Base-by-base conservation (phyloP, 2,797 vertebrate genomes). In the Gadopsis marmoratus region DNA sequence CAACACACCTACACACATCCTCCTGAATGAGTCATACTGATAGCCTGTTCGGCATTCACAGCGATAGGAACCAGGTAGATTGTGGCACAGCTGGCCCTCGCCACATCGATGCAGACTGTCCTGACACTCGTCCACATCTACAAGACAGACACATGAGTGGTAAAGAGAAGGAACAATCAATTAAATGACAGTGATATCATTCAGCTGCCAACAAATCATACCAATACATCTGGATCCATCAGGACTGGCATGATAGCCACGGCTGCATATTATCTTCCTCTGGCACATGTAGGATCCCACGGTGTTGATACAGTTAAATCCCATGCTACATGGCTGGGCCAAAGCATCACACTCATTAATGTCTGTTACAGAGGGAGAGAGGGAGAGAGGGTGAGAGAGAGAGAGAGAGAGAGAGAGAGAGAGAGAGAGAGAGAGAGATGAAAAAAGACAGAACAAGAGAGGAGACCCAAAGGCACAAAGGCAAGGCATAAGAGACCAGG, bases 91-190 rank as follows among this genome's bases (percentile, higher is more conserved):
- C 89, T 99, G 97, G 63, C 94, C 95, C 16, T 96, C 96, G 0
- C 95, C 95, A 11, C 98, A 99, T 2, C 83, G 95, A 81, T 97
- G 96, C 43, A 95, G 83, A 0, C 94, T 91, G 0, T 87, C 90
- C 82, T 96, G 94, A 86, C 98, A 99, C 92, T 99, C 98, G 0
- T 99, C 96, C 91, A 97, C 95, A 47, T 99, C 98, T 99, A 90
- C 13, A 33, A 59, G 50, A 86, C 55, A 77, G 9, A 62, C 37
- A 19, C 66, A 37, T 51, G 45, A 29, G 37, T 3, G 41, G n/a
- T 9, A n/a, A 56, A 54, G 5, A 33, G 39, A 61, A 7, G 29
- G 11, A 59, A 41, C 70, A 41, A 53, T 33, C 50, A 12, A n/a
- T 61, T 4, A 43, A 35, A 50, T 19, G 1, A 64, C 62, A 68